These are phyloP conservation scores for Dinoponera quadriceps DNA, from an alignment of 1,140 invertebrate genomes.

Conservation along the genomic window DNA sequence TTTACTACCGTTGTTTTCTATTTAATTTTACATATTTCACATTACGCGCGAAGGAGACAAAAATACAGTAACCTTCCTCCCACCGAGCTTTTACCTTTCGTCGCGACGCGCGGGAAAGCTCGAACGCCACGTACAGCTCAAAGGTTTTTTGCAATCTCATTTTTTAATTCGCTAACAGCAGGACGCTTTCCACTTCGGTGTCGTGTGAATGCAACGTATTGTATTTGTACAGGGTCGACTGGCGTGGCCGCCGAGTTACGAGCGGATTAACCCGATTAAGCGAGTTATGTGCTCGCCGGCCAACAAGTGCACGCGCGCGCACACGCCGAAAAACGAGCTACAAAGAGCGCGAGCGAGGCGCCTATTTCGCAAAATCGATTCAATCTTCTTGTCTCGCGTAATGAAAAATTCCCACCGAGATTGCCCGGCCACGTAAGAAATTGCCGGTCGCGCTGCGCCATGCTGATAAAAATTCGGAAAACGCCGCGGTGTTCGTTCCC, in stretches of 20 bases:
- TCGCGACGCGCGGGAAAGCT: not conserved
- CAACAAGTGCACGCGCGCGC: not conserved
- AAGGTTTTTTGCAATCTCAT: not conserved
- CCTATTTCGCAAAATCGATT: conserved; percentile 50
- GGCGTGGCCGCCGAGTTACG: not conserved
- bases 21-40: not conserved
- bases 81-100: not conserved
- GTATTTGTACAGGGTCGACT: conserved; percentile 3
- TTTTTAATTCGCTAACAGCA: not conserved
- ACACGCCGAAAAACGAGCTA: conserved; percentile 8
- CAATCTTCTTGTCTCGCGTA: conserved; percentile 35
- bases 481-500: not conserved
- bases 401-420: conserved; percentile 50
- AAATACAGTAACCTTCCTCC: not conserved
- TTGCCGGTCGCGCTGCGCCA: conserved; percentile 25
- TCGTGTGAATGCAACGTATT: not conserved
- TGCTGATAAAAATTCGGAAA: conserved; percentile 52
- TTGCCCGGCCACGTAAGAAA: conserved; percentile 58
- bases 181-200: not conserved
- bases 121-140: no score
- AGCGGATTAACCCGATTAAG: conserved; percentile 25
- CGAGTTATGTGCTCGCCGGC: conserved; percentile 10
- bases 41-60: not conserved
- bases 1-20: not conserved
- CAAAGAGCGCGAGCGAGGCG: conserved; percentile 10